Percentiles rank a stretch among this genome's conserved stretches.
Conservation (phyloP, 1,140 invertebrate genomes). For the Cydia splendana region DNA sequence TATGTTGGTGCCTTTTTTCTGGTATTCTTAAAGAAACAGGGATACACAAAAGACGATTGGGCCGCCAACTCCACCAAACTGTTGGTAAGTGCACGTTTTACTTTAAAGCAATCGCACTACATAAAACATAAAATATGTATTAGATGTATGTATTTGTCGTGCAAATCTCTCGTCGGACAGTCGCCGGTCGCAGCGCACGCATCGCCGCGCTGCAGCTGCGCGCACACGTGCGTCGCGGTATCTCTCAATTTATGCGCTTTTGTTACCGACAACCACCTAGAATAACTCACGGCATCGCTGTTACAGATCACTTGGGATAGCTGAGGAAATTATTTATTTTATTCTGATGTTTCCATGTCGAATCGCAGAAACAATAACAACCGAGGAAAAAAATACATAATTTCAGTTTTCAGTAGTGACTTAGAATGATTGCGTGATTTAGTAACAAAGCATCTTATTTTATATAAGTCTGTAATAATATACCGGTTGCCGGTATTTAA, state of each 20-base stretch:
- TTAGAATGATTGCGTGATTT: too few species aligned
- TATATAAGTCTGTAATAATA: too few species aligned
- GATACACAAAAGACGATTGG: too few species aligned
- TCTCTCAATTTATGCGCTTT: slow-evolving; percentile 48
- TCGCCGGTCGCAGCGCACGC: slow-evolving; percentile 45
- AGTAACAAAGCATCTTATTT: too few species aligned
- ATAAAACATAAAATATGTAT: slow-evolving; percentile 15
- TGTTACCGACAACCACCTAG: slow-evolving; percentile 34
- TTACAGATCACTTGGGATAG: neutral
- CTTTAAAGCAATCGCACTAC: neutral
- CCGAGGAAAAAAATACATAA: neutral
- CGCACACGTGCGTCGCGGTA: slow-evolving; percentile 48
- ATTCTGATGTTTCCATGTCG: neutral
- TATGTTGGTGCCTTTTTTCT: too few species aligned
- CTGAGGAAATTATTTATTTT: neutral
- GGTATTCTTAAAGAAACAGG: too few species aligned
- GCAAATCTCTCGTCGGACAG: slow-evolving; percentile 36
- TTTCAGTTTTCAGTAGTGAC: neutral
- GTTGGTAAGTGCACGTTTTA: too few species aligned
- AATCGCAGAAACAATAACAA: neutral
- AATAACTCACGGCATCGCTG: slow-evolving; percentile 15
- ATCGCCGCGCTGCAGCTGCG: slow-evolving; percentile 46
- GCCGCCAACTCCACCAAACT: too few species aligned
- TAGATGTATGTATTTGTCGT: slow-evolving; percentile 8
- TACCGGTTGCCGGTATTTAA: too few species aligned